These are phyloP conservation scores for Urophycis tenuis DNA, from an alignment of 2,797 vertebrate species.

Conservation along the genomic window DNA sequence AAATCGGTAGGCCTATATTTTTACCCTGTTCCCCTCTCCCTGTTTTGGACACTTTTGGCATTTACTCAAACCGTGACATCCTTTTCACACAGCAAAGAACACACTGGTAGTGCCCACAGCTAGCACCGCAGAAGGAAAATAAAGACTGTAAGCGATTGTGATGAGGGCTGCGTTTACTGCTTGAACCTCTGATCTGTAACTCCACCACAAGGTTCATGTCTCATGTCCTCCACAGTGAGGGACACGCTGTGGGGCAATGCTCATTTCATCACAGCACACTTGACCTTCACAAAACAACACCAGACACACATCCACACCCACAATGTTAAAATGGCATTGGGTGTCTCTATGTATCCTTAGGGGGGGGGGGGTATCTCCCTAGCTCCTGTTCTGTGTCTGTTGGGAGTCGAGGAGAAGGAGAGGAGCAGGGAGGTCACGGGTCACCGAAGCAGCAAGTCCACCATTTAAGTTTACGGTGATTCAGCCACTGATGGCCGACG, in stretches of 20 bases:
- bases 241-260: slow-evolving; percentile 30
- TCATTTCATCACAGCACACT: slow-evolving; percentile 26
- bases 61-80: no score
- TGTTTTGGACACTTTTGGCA: no score
- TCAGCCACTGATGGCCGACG: slow-evolving; percentile 1
- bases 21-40: no score
- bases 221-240: slow-evolving; percentile 17
- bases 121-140: slow-evolving; percentile 11
- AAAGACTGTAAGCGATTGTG: slow-evolving; percentile 21
- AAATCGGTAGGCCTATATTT: no score
- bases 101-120: no score
- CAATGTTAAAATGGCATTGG: background rate
- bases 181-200: slow-evolving; percentile 41
- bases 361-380: background rate
- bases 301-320: background rate
- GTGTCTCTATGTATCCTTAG: background rate
- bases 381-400: background rate
- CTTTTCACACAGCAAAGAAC: no score
- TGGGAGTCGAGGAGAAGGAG: background rate
- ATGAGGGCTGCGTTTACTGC: background rate
- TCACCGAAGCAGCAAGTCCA: background rate
- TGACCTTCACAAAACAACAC: slow-evolving; percentile 50
- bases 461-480: background rate
- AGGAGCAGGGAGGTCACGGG: background rate
- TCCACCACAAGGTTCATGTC: slow-evolving; percentile 45